Conservation (phyloP, 1,140 invertebrate genomes). For the Alviniconcha marisindica region DNA sequence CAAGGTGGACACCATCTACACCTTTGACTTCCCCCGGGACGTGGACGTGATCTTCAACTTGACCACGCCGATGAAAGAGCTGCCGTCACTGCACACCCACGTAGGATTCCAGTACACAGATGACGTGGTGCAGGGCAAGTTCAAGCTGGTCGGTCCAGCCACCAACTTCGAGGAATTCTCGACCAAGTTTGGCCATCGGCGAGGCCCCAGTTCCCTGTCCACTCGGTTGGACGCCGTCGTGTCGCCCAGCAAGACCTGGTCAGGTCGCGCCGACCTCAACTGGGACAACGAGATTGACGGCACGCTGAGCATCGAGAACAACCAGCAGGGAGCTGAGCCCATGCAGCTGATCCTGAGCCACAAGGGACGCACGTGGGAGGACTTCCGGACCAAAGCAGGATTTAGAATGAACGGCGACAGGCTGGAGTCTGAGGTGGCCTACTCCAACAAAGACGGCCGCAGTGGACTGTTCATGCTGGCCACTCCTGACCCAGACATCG, state of each 20-base stretch:
- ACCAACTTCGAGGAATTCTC: constrained; percentile 12
- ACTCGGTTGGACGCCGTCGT: constrained; percentile 8
- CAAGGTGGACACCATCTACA: constrained; percentile 32
- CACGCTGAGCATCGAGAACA: constrained; percentile 33
- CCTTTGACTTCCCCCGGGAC: constrained; percentile 3
- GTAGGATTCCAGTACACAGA: constrained; percentile 24
- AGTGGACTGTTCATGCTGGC: constrained; percentile 30
- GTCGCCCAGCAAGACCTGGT: background rate
- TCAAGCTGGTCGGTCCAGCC: constrained; percentile 23
- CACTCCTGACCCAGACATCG: constrained; percentile 35
- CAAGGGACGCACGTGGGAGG: constrained; percentile 26
- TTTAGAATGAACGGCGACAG: constrained; percentile 39
- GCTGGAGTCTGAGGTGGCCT: constrained; percentile 34
- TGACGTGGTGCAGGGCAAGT: background rate
- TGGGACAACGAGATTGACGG: constrained; percentile 25
- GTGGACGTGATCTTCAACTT: constrained; percentile 13
- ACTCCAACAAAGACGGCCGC: constrained; percentile 21
- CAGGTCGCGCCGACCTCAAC: background rate
- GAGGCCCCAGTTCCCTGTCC: background rate
- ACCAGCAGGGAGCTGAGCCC: background rate
- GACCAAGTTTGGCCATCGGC: constrained; percentile 2
- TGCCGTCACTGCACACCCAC: constrained; percentile 18
- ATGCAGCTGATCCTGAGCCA: constrained; percentile 31
- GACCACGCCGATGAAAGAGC: constrained; percentile 26
- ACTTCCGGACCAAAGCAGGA: constrained; percentile 18